Base-by-base conservation (phyloP, 2,113 vertebrate species). In the Gobio gobio region DNA sequence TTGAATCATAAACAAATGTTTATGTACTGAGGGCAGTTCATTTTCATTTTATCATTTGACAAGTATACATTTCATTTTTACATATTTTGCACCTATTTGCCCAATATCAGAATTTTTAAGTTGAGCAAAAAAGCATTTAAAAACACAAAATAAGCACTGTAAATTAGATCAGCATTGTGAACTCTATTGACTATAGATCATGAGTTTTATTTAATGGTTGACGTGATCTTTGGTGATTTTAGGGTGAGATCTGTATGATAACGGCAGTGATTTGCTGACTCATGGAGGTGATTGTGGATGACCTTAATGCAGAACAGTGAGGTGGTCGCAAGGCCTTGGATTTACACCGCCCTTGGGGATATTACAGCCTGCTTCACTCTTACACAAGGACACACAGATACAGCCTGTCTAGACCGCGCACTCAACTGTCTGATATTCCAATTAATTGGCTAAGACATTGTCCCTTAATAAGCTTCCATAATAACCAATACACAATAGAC, bases 281-380 rank as follows among this genome's bases (percentile, higher is more conserved):
- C 3, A 75, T 89, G 9, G 13, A 70, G 26, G 45, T 54, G 79
- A 54, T 58, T 70, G 49, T 72, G 26, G 63, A 26, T 58, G 49
- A 54, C 66, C 66, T 72, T 72, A 83, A 36, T 54, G 63, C 63
- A 54, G 64, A 72, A 72, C 49, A 58, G 66, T 81, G 43, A 66
- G 40, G 61, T 81, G 63, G 40, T 68, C 63, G 26, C 63, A 82
- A 49, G 49, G 63, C 66, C 81, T 83, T 83, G 66, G 47, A 24
- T 83, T 58, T 83, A 13, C 49, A n/a, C 18, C 0, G 81, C 66
- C 81, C 49, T 83, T 83, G 81, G 33, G 47, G 64, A 58, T 83
- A 72, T 83, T 83, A 70, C 66, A 83, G 81, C 49, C 29, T 83
- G 81, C 49, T 72, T 83, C 66, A 83, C 47, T 83, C 22, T 43